Evolutionary conservation across 2,888 invertebrate genomes (phyloP), one percentile per base, ranked within the genome.

Genomic region (Lissonota sp.): DNA sequence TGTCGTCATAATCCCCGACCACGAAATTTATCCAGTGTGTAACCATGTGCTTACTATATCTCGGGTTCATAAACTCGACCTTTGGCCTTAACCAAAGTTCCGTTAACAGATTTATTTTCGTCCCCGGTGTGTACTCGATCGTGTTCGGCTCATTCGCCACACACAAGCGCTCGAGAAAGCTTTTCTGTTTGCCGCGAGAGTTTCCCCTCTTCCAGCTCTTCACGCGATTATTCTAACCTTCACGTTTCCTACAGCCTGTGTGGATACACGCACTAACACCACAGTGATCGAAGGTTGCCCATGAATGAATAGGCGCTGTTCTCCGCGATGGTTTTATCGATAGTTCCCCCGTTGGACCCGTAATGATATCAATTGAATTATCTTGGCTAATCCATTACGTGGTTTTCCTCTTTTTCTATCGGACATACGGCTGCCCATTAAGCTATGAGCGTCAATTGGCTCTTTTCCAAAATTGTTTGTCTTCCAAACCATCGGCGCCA

Each of bases 41-140:
- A 10, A 12, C 14, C 7, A 7, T 40, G 1, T 57, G 14, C 46
- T 6, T n/a, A 39, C 42, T 39, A 51, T 74, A 66, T 58, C 8
- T 40, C 49, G 74, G 53, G 80, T 80, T 80, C 76, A 76, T 80
- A 80, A 76, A 80, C 67, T 80, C 75, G 62, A 72, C 80, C 76
- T 80, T 80, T 71, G 55, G 53, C 42, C 37, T n/a, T 71, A 42
- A 76, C 66, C 53, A 49, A 57, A 76, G 55, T 76, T 62, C 44
- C 76, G 70, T 71, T 55, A 12, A 42, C 66, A 10, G 64, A 80
- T 80, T 80, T 80, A 80, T 76, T 75, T 80, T 80, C 10, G 71
- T 76, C 75, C 53, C 10, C 14, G 55, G 60, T 14, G 40, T 66
- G 62, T 67, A 75, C 60, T 66, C 46, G 53, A 60, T 55, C 46